These are phyloP conservation scores for Mormyrus hasselquistii DNA, from an alignment of 2,797 vertebrate genomes.

Conservation along the genomic window DNA sequence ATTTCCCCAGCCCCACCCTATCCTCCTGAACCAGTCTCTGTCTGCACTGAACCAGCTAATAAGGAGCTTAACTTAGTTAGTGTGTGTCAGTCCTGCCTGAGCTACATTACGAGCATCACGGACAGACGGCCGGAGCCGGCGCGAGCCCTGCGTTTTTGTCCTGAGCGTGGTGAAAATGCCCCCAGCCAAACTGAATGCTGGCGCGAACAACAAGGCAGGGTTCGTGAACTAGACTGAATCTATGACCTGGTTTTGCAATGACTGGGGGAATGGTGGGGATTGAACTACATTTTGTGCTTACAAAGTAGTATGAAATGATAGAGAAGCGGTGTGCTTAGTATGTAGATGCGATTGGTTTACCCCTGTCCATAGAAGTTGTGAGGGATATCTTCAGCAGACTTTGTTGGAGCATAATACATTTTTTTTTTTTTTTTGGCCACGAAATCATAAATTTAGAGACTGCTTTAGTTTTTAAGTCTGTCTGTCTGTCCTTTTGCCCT, in stretches of 20 bases:
- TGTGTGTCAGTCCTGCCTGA: constrained; percentile 60
- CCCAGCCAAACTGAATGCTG: constrained; percentile 33
- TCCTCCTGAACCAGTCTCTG: not conserved
- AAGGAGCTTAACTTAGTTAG: constrained; percentile 54
- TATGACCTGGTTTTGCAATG: constrained; percentile 53
- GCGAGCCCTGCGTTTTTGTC: constrained; percentile 19
- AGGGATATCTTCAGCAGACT: constrained; percentile 24
- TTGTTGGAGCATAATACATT: constrained; percentile 25
- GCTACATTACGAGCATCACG: constrained; percentile 57
- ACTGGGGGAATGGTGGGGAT: constrained; percentile 9
- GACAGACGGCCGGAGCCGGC: constrained; percentile 31
- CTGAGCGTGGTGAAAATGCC: constrained; percentile 36
- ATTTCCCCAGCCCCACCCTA: not conserved
- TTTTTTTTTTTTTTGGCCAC: not conserved
- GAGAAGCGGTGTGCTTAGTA: not conserved
- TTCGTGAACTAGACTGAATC: constrained; percentile 66
- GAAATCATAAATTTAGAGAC: not conserved
- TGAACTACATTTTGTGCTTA: constrained; percentile 33
- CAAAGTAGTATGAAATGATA: constrained; percentile 16
- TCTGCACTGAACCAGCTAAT: constrained; percentile 62
- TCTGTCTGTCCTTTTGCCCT: constrained; percentile 13
- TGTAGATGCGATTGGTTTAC: constrained; percentile 25
- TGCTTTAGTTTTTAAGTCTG: constrained; percentile 25
- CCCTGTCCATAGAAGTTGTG: constrained; percentile 29
- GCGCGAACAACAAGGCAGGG: constrained; percentile 14